Conservation (phyloP, 2,888 invertebrate species). For the Koerneria pararmatus region DNA sequence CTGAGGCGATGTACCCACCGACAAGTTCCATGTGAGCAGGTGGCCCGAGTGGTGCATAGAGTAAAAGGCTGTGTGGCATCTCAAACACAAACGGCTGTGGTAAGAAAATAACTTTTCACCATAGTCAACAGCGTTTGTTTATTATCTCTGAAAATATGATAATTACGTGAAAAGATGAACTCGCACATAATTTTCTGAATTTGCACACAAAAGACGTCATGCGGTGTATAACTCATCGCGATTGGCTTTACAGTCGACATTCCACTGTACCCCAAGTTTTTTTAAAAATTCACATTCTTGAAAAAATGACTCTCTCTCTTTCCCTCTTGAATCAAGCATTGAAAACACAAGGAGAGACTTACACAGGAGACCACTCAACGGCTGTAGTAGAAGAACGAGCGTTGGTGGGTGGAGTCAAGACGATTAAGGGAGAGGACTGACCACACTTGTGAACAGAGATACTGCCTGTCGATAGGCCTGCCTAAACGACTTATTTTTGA, state of each 20-base stretch:
- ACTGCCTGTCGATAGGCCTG: constrained; percentile 20
- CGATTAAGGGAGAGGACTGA: constrained; percentile 22
- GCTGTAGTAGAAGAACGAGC: constrained; percentile 19
- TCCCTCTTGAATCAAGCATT: background rate
- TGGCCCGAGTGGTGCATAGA: constrained; percentile 17
- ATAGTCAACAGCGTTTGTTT: too few species aligned
- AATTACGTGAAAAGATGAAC: too few species aligned
- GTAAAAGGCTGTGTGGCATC: constrained; percentile 10
- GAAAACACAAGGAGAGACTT: background rate
- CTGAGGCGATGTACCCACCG: constrained; percentile 11
- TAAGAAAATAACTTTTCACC: too few species aligned
- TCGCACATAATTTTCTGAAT: too few species aligned
- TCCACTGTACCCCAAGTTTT: too few species aligned
- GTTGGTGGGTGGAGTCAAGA: constrained; percentile 25
- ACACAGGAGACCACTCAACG: constrained; percentile 21
- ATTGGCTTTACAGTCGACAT: too few species aligned
- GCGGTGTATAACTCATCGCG: too few species aligned
- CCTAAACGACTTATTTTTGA: background rate
- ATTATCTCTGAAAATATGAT: too few species aligned
- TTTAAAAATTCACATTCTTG: too few species aligned
- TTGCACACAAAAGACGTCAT: too few species aligned
- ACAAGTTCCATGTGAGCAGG: constrained; percentile 17
- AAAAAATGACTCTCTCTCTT: background rate
- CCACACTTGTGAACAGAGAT: constrained; percentile 16
- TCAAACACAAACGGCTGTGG: too few species aligned